Percentiles rank a stretch among this genome's conserved stretches.
phyloP scores from a whole-genome alignment of 2,113 vertebrate genomes.

The Bolborhynchus lineola region DNA sequence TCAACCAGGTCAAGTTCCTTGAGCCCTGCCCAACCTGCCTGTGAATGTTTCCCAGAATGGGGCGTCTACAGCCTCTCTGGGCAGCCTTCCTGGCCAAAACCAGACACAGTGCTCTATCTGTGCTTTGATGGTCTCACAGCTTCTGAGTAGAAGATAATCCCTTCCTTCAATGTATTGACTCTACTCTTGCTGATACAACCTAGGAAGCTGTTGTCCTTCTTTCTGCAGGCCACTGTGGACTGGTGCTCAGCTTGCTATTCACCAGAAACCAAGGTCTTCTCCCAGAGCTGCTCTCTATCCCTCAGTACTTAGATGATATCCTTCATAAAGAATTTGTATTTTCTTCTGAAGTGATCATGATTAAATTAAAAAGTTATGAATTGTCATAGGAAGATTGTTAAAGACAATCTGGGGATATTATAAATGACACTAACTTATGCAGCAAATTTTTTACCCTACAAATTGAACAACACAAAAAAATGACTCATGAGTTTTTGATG shows the following conservation, averaged over 20 bases:
- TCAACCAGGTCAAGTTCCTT: neutral
- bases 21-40: fast-evolving
- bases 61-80: neutral
- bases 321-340: neutral
- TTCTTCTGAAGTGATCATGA: neutral
- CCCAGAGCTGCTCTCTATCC: neutral
- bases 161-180: neutral
- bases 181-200: neutral
- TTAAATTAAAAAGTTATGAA: neutral
- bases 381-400: neutral
- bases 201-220: neutral
- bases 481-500: neutral
- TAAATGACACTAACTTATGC: neutral
- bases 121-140: neutral
- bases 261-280: neutral
- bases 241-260: neutral
- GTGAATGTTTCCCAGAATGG: neutral
- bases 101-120: neutral
- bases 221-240: neutral
- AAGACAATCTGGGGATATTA: neutral
- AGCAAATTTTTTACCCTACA: neutral
- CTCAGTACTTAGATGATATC: neutral
- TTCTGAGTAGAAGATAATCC: neutral
- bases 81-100: neutral
- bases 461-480: neutral